Evolutionary conservation across 35 echinoderm and acorn worm genomes (phyloP), one percentile per base, ranked within the genome.

Genomic region (Hemicentrotus pulcherrimus): DNA sequence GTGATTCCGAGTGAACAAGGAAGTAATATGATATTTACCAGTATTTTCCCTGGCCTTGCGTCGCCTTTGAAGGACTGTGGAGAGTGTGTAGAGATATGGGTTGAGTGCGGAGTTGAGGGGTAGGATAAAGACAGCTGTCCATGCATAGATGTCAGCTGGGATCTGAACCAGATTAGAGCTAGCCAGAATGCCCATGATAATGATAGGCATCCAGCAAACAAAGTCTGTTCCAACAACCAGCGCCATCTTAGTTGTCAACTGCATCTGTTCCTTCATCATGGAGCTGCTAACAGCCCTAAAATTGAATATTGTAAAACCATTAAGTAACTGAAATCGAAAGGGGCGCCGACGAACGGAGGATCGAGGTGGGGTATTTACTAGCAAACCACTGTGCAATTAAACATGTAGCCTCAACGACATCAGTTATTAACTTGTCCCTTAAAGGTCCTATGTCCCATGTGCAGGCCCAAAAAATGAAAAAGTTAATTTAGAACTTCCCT

Each of bases 181-280:
- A 47, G 91, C 91, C 18, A 96, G 47, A 16, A 98, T 59, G 4
- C 96, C 96, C 95, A 98, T 98, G n/a, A 96, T 58, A 48, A 98
- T 96, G 10, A 98, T 96, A 24, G 97, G 97, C 55, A 98, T n/a
- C 97, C 97, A 98, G 78, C 97, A 97, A 1, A 91, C 18, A 30
- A 97, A 87, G 85, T 97, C 95, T 18, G 97, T 96, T 45, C 60
- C 78, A 31, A 97, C 97, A 45, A 97, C 46, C 1, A 96, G 46
- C 18, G 95, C 91, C 59, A 97, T 94, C 71, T 95, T 97, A 2
- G 48, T 46, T 10, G 97, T 96, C 94, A 97, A 95, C 94, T 96
- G 55, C 13, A 97, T 78, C 61, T 97, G 95, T 59, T 93, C 91
- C 48, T 93, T 93, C 91, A 93, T 93, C 46, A 47, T 47, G 22